Conservation (phyloP, 2,113 vertebrate species). For the Maylandia zebra region DNA sequence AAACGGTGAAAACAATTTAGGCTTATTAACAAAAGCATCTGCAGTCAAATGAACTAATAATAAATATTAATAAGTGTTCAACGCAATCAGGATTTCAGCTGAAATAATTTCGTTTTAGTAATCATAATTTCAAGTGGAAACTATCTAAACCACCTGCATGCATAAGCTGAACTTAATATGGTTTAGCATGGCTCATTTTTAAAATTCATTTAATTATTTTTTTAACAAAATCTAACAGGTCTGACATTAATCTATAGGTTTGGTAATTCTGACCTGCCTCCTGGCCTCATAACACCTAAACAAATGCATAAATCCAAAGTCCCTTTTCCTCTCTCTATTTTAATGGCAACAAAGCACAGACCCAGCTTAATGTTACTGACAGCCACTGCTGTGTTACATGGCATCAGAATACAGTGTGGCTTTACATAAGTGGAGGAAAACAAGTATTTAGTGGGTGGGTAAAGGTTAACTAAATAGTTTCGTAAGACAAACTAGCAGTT, state of each 20-base stretch:
- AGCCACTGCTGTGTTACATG: conserved; percentile 46
- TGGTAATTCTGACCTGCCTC: neutral
- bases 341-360: conserved; percentile 14
- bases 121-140: neutral
- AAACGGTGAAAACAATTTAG: neutral
- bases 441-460: conserved; percentile 5
- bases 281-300: neutral
- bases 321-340: conserved; percentile 5
- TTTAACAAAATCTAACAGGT: neutral
- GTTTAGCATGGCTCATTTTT: neutral
- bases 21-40: neutral
- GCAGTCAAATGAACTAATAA: neutral
- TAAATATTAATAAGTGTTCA: neutral
- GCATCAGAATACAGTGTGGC: conserved; percentile 38
- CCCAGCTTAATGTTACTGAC: conserved; percentile 43
- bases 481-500: neutral
- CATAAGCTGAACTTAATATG: neutral
- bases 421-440: conserved; percentile 27
- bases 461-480: conserved; percentile 32
- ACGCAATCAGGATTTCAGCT: neutral
- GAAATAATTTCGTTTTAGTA: neutral
- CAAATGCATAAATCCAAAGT: neutral
- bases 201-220: neutral
- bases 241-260: conserved; percentile 6
- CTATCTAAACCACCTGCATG: neutral